Evolutionary conservation across 2,888 invertebrate species (phyloP), one percentile per base, ranked within the genome.

Genomic region (Noctua comes): DNA sequence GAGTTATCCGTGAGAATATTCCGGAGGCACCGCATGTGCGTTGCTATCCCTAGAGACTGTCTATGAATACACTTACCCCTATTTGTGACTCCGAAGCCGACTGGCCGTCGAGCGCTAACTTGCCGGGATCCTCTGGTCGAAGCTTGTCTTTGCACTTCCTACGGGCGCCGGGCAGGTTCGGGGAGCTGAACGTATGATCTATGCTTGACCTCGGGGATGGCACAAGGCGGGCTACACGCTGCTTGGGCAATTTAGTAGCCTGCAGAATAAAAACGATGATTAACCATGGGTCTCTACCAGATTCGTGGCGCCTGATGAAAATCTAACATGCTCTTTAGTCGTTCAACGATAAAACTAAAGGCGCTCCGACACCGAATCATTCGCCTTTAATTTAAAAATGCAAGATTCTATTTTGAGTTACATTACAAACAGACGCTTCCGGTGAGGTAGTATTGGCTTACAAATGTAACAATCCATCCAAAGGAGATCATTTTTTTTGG

Each of bases 51-150:
- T n/a, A 7, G 24, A n/a, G 1, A 31, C 10, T n/a, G 10, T 54
- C 31, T 10, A 16, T 68, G 8, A 36, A 27, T 1, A 62, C 54
- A 86, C 88, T 88, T 72, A 93, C 93, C 90, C 94, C 87, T 80
- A 95, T 87, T 79, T 92, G 91, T n/a, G 92, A 88, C 80, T 94
- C 93, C 0, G 95, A 95, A 66, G 91, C 89, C 0, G 92, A 93
- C 65, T 88, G 76, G 18, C 88, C 90, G 31, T 93, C 92, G 10
- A 90, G 86, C 46, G 84, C 82, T 46, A 83, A 82, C 80, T 85
- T 91, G 2, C 51, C 80, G 43, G 46, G 24, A 0, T 86, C 85
- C 31, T 88, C 86, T 36, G 64, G 59, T 64, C 72, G 76, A 6
- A 18, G 13, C 21, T 75, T 82, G 36, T 84, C 77, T 54, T 27